A percentile compares a stretch with the other conserved stretches of the same genome.
phyloP scores from a whole-genome alignment of 2,113 vertebrate genomes.

The Athene noctua region DNA sequence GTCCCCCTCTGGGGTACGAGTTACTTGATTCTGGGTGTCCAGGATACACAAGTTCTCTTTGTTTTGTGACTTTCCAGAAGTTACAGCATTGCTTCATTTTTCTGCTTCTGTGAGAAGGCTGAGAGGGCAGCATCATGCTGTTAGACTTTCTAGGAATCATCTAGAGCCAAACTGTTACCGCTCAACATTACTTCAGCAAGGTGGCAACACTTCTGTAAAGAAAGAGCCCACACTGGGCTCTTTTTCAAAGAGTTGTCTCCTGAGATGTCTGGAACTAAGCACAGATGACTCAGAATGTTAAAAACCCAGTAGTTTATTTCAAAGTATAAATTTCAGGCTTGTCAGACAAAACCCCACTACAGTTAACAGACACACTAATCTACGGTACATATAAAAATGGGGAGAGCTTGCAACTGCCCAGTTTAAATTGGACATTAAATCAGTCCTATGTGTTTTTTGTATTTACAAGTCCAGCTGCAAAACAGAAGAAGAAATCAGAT shows the following conservation, averaged over 20 bases:
- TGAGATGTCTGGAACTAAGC: constrained; percentile 42
- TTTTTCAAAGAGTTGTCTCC: not conserved
- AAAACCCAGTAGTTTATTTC: constrained; percentile 81
- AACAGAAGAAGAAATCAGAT: constrained; percentile 33
- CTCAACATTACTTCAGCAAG: not conserved
- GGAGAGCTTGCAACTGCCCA: constrained; percentile 54
- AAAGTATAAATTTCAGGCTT: constrained; percentile 81
- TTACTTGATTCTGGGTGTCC: not conserved
- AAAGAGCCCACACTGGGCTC: not conserved
- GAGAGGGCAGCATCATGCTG: not conserved
- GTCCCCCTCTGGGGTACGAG: rapidly evolving
- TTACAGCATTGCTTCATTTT: not conserved
- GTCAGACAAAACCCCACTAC: constrained; percentile 76
- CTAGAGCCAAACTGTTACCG: not conserved
- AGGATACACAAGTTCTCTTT: not conserved
- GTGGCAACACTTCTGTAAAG: not conserved
- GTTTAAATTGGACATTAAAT: constrained; percentile 58
- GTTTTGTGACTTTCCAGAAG: not conserved
- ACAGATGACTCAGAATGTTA: constrained; percentile 66
- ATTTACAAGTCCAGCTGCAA: constrained; percentile 72
- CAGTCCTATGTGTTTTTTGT: constrained; percentile 46
- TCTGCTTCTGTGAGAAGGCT: not conserved
- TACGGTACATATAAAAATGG: constrained; percentile 73
- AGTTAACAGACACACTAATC: constrained; percentile 64
- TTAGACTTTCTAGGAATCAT: not conserved